Evolutionary conservation across 2,113 vertebrate genomes (phyloP), one percentile per base, ranked within the genome.

Genomic region (Poeciliopsis occidentalis): DNA sequence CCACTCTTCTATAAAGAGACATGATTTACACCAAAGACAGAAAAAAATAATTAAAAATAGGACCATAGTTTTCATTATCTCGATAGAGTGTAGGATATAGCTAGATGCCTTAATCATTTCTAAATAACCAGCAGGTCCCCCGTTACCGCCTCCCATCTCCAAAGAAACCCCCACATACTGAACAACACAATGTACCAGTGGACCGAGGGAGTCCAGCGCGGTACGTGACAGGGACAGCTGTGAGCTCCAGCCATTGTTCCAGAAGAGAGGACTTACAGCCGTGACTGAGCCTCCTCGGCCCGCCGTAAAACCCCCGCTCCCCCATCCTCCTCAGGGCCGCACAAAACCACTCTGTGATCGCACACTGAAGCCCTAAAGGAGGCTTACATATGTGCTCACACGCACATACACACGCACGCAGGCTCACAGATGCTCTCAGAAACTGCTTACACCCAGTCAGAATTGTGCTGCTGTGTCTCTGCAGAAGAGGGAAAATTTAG

Each of bases 201-300:
- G 88, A 89, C 83, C 86, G 87, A 81, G 79, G 69, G 76, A 88
- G 86, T 87, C 75, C 78, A 79, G 78, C 39, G 78, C 75, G 73
- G 67, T 91, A 88, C 15, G 78, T 90, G 91, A 89, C 92, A 90
- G 87, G 87, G 87, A 92, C 91, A 93, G 91, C 90, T 93, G 92
- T 90, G 67, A 88, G 85, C 85, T 85, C 76, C 81, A 39, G 79
- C 90, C 85, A 91, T 93, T 92, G 92, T 93, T 91, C 88, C 89
- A 89, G 82, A 85, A 86, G 87, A 89, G 84, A 89, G 84, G 87
- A 91, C 86, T 87, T 86, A 85, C 37, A 85, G 87, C 84, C 83
- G 78, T 76, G 90, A 90, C 87, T 85, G 89, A 90, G 87, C 78
- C 78, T 75, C 78, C 76, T 80, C 76, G 67, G 71, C 64, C 76